Conservation (phyloP, 2,113 vertebrate species). For the Urocitellus parryii region DNA sequence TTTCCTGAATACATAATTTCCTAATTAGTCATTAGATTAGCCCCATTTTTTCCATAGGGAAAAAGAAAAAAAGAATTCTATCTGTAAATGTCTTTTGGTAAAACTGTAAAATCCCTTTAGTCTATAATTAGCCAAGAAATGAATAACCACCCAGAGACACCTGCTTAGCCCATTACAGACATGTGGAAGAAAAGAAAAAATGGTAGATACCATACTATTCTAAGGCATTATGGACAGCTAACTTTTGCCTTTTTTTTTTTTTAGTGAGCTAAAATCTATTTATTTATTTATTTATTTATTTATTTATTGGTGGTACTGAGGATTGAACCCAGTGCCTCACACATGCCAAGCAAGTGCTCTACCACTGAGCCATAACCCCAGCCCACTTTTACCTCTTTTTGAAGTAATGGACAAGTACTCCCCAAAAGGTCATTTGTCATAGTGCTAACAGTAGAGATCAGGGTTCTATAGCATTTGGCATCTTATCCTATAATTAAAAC, state of each 20-base stretch:
- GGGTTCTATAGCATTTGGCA: neutral
- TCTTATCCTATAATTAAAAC: neutral
- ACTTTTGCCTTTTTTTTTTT: neutral
- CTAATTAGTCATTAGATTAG: constrained; percentile 23
- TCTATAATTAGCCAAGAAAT: constrained; percentile 60
- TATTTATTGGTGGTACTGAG: too few relatives aligned
- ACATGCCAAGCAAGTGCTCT: too few relatives aligned
- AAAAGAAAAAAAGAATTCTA: neutral
- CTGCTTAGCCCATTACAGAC: neutral
- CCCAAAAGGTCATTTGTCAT: neutral
- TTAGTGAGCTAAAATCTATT: too few relatives aligned
- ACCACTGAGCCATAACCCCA: too few relatives aligned
- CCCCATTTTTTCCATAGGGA: neutral
- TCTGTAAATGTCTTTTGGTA: neutral
- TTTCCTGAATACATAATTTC: neutral
- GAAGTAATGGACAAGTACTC: constrained; percentile 26
- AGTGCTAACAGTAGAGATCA: neutral
- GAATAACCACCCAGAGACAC: neutral
- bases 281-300: too few relatives aligned
- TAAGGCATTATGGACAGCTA: neutral
- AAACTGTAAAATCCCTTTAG: constrained; percentile 36
- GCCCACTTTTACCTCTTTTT: neutral
- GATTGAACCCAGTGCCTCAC: too few relatives aligned
- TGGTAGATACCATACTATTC: too few relatives aligned
- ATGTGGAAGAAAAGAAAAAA: neutral